phyloP scores from a whole-genome alignment of 2,113 vertebrate species.

The Grantiella picta region DNA sequence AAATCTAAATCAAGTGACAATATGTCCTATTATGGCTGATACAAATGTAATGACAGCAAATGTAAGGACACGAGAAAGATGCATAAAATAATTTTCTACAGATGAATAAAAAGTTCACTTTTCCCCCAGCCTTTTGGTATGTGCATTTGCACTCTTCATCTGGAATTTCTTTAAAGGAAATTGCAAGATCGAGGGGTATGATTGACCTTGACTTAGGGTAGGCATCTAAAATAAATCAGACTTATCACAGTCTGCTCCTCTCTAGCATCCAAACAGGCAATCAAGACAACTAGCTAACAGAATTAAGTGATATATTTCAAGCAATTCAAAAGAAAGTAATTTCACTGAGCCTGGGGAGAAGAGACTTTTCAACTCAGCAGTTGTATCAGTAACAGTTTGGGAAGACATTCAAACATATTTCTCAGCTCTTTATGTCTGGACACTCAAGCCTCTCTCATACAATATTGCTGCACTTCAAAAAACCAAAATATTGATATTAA shows the following conservation, averaged over 20 bases:
- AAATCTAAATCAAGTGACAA: neutral
- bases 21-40: neutral
- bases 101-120: neutral
- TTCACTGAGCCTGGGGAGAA: neutral
- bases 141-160: neutral
- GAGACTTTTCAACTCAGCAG: neutral
- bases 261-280: conserved; percentile 36
- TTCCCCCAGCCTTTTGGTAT: neutral
- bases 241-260: conserved; percentile 32
- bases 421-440: neutral
- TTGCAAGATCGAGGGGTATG: neutral
- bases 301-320: conserved; percentile 34
- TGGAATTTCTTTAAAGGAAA: conserved; percentile 11
- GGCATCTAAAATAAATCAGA: conserved; percentile 35
- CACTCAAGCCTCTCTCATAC: neutral
- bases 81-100: neutral
- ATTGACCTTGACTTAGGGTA: conserved; percentile 47
- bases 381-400: neutral
- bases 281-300: conserved; percentile 36
- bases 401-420: neutral
- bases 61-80: neutral
- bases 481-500: neutral
- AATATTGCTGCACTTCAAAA: neutral
- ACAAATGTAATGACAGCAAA: neutral
- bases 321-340: neutral